A percentile compares a stretch with the other conserved stretches of the same genome.
These are phyloP conservation scores for Stegodyphus dumicola DNA, from an alignment of 1,140 invertebrate species.

Conservation along the genomic window DNA sequence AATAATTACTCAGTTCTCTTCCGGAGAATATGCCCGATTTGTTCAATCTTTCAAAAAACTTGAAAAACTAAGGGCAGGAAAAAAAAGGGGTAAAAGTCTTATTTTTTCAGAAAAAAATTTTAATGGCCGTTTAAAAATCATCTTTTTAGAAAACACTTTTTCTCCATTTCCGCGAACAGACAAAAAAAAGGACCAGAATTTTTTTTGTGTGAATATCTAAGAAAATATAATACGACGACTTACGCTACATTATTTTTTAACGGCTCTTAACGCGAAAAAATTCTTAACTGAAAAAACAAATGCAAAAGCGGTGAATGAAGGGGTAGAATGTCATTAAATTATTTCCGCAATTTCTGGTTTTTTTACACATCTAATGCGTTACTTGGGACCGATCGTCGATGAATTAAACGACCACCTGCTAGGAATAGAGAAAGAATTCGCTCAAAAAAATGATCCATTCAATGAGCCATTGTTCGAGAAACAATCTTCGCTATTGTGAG, in stretches of 20 bases:
- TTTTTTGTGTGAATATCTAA: background rate
- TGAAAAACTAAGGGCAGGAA: too few relatives aligned
- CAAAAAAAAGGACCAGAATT: background rate
- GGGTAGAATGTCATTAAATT: constrained; percentile 10
- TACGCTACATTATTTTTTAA: too few relatives aligned
- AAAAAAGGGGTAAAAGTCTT: too few relatives aligned
- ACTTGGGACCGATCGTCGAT: background rate
- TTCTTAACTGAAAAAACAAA: background rate
- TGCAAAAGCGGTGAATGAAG: background rate
- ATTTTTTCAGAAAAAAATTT: too few relatives aligned
- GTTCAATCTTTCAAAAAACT: background rate
- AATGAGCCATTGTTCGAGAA: background rate
- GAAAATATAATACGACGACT: background rate
- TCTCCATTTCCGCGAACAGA: background rate
- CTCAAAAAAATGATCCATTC: constrained; percentile 1
- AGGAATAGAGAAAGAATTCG: background rate
- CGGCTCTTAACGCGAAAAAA: background rate
- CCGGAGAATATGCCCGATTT: background rate
- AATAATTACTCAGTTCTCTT: too few relatives aligned
- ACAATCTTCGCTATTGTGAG: background rate
- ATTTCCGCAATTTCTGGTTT: constrained; percentile 4
- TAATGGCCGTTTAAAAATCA: background rate
- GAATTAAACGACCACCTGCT: background rate
- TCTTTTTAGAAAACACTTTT: background rate
- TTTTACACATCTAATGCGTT: background rate